These are phyloP conservation scores for Lithophane leautieri DNA, from an alignment of 2,888 invertebrate genomes.

Conservation along the genomic window DNA sequence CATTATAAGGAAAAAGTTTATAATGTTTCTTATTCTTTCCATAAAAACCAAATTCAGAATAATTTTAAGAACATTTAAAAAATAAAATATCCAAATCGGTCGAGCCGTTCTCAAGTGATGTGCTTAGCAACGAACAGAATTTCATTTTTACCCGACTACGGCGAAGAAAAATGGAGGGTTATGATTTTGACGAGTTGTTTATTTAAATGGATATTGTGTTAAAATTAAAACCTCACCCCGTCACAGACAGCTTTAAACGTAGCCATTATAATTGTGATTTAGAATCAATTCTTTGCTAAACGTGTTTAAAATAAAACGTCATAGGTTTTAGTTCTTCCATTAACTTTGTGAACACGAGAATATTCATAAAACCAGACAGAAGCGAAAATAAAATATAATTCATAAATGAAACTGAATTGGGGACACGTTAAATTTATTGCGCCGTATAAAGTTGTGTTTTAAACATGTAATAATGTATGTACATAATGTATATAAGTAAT, in stretches of 20 bases:
- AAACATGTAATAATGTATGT: conserved; percentile 43
- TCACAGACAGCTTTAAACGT: not conserved
- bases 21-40: not conserved
- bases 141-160: too few relatives aligned
- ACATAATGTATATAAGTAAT: conserved; percentile 26
- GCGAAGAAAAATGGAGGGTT: too few relatives aligned
- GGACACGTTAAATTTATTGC: conserved; percentile 39
- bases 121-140: too few relatives aligned
- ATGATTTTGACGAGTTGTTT: too few relatives aligned
- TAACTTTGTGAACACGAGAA: not conserved
- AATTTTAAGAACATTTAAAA: too few relatives aligned
- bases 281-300: not conserved
- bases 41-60: too few relatives aligned
- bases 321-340: not conserved
- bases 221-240: too few relatives aligned
- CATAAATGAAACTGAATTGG: conserved; percentile 25
- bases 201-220: too few relatives aligned
- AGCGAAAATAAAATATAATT: conserved; percentile 26
- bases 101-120: too few relatives aligned
- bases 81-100: too few relatives aligned
- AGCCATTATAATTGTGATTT: not conserved
- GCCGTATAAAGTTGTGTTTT: conserved; percentile 27
- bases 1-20: not conserved
- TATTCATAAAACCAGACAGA: conserved; percentile 3
- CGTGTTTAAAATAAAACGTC: not conserved